phyloP scores from a whole-genome alignment of 2,797 vertebrate genomes.

The Toxotes lorentzi region DNA sequence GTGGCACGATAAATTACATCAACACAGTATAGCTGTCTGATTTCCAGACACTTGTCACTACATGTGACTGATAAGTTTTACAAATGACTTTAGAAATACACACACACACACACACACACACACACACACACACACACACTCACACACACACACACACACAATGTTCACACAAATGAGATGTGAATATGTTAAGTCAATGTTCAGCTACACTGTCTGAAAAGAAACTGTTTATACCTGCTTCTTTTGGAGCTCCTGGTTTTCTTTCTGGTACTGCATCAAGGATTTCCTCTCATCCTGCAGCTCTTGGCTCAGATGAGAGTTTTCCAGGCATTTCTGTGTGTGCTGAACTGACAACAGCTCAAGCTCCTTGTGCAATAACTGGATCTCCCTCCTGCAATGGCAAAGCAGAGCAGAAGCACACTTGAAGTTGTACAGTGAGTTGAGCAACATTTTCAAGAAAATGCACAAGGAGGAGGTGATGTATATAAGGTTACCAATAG shows the following conservation, averaged over 20 bases:
- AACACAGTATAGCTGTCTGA: neutral
- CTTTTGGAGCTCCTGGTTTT: constrained; percentile 92
- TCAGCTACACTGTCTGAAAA: neutral
- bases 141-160: neutral
- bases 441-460: constrained; percentile 4
- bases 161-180: neutral
- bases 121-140: neutral
- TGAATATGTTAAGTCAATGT: neutral
- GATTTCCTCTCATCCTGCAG: constrained; percentile 91
- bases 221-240: constrained; percentile 85
- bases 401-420: constrained; percentile 47
- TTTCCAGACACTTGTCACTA: constrained; percentile 76
- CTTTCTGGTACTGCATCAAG: constrained; percentile 88
- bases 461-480: neutral
- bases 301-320: constrained; percentile 90
- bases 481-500: neutral
- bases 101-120: neutral
- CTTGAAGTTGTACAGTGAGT: neutral
- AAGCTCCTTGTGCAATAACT: constrained; percentile 92
- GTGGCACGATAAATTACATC: constrained; percentile 29
- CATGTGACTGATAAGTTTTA: constrained; percentile 61
- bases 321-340: constrained; percentile 95
- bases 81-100: constrained; percentile 1
- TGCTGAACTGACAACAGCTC: constrained; percentile 94
- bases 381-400: constrained; percentile 89